A percentile compares a stretch with the other conserved stretches of the same genome.
phyloP scores from a whole-genome alignment of 2,888 invertebrate species.

The Harpagoxenus sublaevis region DNA sequence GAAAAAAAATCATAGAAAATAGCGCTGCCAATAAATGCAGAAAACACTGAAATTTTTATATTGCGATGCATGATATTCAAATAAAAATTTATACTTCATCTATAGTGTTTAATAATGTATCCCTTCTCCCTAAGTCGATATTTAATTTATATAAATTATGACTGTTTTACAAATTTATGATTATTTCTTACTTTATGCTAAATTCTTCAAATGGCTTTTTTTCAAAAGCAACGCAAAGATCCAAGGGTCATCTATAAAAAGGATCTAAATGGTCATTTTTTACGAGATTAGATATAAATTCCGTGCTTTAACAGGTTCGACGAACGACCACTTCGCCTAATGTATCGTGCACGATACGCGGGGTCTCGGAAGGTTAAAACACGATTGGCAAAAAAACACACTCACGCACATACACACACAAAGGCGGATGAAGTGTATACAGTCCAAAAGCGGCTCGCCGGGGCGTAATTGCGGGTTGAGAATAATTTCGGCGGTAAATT shows the following conservation, averaged over 20 bases:
- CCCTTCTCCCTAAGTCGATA: neutral
- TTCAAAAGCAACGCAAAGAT: neutral
- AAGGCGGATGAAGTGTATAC: neutral
- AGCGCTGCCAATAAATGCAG: neutral
- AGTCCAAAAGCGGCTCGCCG: constrained; percentile 39
- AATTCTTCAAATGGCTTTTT: neutral
- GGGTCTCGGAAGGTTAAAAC: constrained; percentile 35
- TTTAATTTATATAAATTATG: neutral
- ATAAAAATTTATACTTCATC: neutral
- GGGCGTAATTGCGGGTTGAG: constrained; percentile 51
- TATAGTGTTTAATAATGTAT: neutral
- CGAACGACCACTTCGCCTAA: constrained; percentile 8
- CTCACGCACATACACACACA: neutral
- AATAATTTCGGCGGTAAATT: constrained; percentile 54
- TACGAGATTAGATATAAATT: constrained; percentile 9
- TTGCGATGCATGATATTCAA: neutral
- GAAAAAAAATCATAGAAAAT: neutral
- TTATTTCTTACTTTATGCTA: neutral
- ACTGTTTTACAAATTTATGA: neutral
- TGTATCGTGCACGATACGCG: constrained; percentile 28
- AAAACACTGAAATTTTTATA: neutral
- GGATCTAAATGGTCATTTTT: neutral
- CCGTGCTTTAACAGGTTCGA: constrained; percentile 4
- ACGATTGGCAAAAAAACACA: constrained; percentile 9
- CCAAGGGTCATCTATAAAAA: neutral